Percentiles rank a stretch among this genome's conserved stretches.
Conservation (phyloP, 2,113 vertebrate genomes). For the Aegithalos caudatus region DNA sequence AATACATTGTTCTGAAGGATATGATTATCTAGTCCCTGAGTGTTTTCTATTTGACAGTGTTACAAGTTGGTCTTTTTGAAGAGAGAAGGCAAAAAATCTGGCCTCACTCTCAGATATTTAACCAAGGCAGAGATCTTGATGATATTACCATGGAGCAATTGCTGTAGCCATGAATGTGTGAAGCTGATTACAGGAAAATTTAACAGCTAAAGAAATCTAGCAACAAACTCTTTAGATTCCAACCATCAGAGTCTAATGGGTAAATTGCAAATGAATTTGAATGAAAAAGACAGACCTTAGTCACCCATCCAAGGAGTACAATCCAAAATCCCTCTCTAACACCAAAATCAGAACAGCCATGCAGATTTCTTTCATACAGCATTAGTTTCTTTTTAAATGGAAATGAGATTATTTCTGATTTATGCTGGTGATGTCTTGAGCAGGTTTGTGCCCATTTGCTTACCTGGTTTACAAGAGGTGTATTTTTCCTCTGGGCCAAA, state of each 20-base stretch:
- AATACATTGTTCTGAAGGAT: not conserved
- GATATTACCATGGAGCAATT: not conserved
- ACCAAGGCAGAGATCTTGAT: not conserved
- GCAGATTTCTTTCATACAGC: not conserved
- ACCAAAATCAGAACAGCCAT: not conserved
- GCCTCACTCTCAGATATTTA: not conserved
- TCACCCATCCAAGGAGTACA: not conserved
- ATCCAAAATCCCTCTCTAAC: not conserved
- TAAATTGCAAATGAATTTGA: not conserved
- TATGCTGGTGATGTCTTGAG: not conserved
- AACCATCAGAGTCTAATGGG: not conserved
- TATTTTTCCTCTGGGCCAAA: constrained; percentile 14
- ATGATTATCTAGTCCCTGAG: rapidly evolving
- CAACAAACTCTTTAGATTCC: not conserved
- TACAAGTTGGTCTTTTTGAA: not conserved
- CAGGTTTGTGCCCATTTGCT: not conserved
- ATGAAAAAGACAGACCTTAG: not conserved
- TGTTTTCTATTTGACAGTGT: not conserved
- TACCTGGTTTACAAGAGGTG: constrained; percentile 16
- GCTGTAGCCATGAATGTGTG: not conserved
- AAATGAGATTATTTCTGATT: constrained; percentile 5
- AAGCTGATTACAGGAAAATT: not conserved
- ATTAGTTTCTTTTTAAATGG: not conserved
- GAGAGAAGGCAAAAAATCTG: not conserved
- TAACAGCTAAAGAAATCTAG: not conserved